phyloP scores from a whole-genome alignment of 2,888 invertebrate species.

The Stenoptilia bipunctidactyla region DNA sequence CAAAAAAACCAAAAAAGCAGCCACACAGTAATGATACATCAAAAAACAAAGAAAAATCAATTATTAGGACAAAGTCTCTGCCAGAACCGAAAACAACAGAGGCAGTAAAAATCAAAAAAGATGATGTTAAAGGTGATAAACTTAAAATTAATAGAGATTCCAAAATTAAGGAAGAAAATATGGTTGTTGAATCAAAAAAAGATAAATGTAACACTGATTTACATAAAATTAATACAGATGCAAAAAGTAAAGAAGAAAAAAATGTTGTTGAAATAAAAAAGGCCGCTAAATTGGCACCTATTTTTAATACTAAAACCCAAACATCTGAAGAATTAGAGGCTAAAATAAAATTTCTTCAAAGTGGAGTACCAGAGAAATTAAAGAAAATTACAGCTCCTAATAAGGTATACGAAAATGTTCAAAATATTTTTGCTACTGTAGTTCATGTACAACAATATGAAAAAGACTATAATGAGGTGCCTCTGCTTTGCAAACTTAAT shows the following conservation, averaged over 20 bases:
- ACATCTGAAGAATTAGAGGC: slow-evolving; percentile 70
- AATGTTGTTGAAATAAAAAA: slow-evolving; percentile 12
- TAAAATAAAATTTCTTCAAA: slow-evolving; percentile 77
- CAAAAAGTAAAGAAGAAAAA: too few relatives aligned
- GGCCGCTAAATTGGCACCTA: slow-evolving; percentile 74
- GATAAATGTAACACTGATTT: too few relatives aligned
- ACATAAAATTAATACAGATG: too few relatives aligned
- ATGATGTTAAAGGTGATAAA: slow-evolving; percentile 3
- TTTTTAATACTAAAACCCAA: slow-evolving; percentile 74
- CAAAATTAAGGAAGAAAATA: slow-evolving; percentile 6
- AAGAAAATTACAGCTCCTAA: slow-evolving; percentile 67
- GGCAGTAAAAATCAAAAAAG: not conserved
- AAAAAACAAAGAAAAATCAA: slow-evolving; percentile 9
- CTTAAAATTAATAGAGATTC: too few relatives aligned
- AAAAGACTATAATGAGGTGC: slow-evolving; percentile 7
- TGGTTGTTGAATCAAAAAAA: slow-evolving; percentile 2
- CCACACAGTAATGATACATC: slow-evolving; percentile 6
- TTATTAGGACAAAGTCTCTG: slow-evolving; percentile 2
- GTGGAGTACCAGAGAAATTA: slow-evolving; percentile 77
- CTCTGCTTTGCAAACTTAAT: not conserved
- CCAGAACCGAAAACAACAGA: slow-evolving; percentile 16
- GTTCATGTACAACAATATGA: slow-evolving; percentile 77
- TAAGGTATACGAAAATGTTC: slow-evolving; percentile 38
- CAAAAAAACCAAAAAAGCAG: slow-evolving; percentile 40
- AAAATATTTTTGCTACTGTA: slow-evolving; percentile 71